Percentiles rank a stretch among this genome's conserved stretches.
Evolutionary conservation across 2,113 vertebrate species (phyloP).

Genomic region (Labeo catla): DNA sequence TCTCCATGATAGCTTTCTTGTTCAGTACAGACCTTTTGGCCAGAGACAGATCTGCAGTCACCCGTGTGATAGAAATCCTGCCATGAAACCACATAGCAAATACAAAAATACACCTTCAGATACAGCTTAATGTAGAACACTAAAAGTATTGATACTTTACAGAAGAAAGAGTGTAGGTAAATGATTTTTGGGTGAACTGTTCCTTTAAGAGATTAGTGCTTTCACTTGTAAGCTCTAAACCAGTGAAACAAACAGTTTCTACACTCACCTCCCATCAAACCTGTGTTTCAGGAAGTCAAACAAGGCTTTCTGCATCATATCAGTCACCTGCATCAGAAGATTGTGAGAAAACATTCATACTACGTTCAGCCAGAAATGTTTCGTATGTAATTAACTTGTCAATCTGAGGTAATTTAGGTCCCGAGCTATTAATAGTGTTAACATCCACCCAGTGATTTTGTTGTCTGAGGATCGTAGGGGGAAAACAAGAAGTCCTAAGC

Average conservation of each 20-base stretch:
- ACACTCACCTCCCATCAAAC: constrained; percentile 91
- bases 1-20: constrained; percentile 95
- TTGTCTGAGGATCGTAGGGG: background rate
- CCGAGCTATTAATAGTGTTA: constrained; percentile 23
- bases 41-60: constrained; percentile 94
- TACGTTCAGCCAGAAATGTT: background rate
- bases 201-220: background rate
- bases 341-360: background rate
- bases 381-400: constrained; percentile 5
- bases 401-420: background rate
- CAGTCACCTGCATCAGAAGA: constrained; percentile 83
- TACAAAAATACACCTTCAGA: background rate
- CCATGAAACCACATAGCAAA: constrained; percentile 53
- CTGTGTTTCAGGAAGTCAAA: constrained; percentile 95
- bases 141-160: no score
- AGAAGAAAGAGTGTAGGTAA: no score
- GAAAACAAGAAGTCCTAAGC: background rate
- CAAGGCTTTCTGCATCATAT: constrained; percentile 85
- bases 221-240: background rate
- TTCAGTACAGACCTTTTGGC: constrained; percentile 96
- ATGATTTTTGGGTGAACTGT: background rate
- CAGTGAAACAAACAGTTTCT: background rate
- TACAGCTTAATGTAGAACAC: no score
- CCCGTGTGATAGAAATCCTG: constrained; percentile 96
- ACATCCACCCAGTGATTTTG: constrained; percentile 15